These are phyloP conservation scores for Polypedilum vanderplanki DNA, from an alignment of 1,140 invertebrate genomes.

Conservation along the genomic window DNA sequence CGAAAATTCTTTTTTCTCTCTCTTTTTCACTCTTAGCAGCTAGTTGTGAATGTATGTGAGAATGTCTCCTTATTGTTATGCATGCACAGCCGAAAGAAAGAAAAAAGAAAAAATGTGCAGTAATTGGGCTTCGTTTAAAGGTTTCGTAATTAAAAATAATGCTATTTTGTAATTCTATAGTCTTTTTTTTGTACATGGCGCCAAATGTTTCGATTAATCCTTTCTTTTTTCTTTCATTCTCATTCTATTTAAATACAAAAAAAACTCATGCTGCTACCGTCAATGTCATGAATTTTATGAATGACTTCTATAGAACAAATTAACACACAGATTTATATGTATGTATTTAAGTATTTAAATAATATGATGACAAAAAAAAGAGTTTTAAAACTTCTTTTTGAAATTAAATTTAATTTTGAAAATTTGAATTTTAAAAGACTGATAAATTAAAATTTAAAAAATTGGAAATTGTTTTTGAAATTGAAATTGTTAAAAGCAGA, in stretches of 20 bases:
- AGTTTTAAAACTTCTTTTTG: no score
- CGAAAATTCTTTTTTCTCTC: no score
- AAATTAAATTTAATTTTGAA: no score
- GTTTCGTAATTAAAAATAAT: not conserved
- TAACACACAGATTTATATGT: not conserved
- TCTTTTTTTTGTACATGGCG: not conserved
- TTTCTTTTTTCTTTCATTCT: not conserved
- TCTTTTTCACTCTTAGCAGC: no score
- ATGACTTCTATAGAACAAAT: not conserved
- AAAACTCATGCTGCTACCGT: not conserved
- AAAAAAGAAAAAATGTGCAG: not conserved
- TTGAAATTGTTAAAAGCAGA: no score
- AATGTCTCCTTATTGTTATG: not conserved
- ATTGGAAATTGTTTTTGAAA: no score
- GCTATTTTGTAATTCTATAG: not conserved
- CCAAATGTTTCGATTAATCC: not conserved
- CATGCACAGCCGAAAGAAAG: not conserved
- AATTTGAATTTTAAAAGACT: no score
- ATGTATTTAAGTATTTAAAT: no score
- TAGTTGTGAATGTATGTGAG: no score
- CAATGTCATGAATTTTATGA: not conserved
- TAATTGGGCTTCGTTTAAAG: conserved; percentile 6
- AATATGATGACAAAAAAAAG: no score
- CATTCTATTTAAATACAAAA: not conserved
- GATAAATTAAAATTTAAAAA: no score